A percentile compares a stretch with the other conserved stretches of the same genome.
Conservation (phyloP, 1,140 invertebrate genomes). For the Polypedilum pembai region DNA sequence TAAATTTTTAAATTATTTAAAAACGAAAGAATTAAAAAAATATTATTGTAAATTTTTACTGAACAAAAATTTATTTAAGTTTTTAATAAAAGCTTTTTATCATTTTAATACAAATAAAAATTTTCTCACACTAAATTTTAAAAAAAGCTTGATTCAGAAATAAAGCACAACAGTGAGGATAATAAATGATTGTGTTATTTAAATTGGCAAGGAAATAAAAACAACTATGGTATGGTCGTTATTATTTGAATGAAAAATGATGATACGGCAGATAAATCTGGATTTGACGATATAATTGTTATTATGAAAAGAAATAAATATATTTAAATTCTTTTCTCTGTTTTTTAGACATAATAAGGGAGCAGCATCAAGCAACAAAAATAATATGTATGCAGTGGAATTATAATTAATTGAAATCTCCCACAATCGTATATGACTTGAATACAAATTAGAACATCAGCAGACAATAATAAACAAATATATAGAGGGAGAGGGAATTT, state of each 20-base stretch:
- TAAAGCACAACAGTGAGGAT: background rate
- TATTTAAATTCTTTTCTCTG: no score
- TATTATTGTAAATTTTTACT: no score
- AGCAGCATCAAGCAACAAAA: no score
- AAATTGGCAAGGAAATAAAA: background rate
- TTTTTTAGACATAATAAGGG: no score
- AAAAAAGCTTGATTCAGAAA: background rate
- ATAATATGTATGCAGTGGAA: background rate
- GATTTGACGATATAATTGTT: background rate
- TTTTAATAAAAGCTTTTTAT: no score
- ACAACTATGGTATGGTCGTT: background rate
- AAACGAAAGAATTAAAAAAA: no score
- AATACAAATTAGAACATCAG: background rate
- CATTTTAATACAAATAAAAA: no score
- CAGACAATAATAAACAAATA: no score
- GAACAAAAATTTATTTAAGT: no score
- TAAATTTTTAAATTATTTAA: no score
- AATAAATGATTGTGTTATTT: background rate
- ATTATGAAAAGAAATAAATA: background rate
- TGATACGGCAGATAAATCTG: background rate
- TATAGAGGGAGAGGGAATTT: no score
- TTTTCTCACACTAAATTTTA: no score
- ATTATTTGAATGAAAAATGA: constrained; percentile 1
- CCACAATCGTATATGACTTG: constrained; percentile 9
- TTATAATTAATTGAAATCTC: constrained; percentile 8